A percentile compares a stretch with the other conserved stretches of the same genome.
Conservation (phyloP, 2,888 invertebrate genomes). For the Eristalis arbustorum region DNA sequence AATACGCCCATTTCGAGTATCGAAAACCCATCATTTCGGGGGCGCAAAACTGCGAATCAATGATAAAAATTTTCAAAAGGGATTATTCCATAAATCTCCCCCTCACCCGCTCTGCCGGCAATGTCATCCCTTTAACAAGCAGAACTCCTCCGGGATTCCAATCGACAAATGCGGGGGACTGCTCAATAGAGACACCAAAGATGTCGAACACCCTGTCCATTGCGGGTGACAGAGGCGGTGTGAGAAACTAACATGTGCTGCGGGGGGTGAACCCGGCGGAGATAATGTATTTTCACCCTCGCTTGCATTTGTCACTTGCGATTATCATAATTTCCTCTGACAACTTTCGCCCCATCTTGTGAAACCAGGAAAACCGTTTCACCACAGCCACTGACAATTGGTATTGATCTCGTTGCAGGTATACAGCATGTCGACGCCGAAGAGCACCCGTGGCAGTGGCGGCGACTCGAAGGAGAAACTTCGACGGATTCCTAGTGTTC, state of each 20-base stretch:
- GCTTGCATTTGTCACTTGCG: conserved; percentile 65
- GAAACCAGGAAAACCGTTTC: not conserved
- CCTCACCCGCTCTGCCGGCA: conserved; percentile 26
- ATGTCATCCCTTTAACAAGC: conserved; percentile 62
- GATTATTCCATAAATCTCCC: conserved; percentile 67
- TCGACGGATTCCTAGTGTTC: conserved; percentile 82
- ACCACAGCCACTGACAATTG: conserved; percentile 47
- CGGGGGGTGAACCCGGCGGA: not conserved
- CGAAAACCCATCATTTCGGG: conserved; percentile 61
- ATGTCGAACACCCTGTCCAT: conserved; percentile 48
- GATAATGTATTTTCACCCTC: conserved; percentile 64
- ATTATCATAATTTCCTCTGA: conserved; percentile 71
- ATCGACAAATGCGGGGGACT: conserved; percentile 52
- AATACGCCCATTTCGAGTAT: conserved; percentile 58
- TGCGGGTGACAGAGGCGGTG: conserved; percentile 33
- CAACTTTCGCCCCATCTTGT: conserved; percentile 13
- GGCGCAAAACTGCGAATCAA: conserved; percentile 66
- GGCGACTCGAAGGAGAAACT: conserved; percentile 82
- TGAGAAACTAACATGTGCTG: conserved; percentile 65
- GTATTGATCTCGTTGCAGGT: conserved; percentile 74
- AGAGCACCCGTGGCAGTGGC: conserved; percentile 76
- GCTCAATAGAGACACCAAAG: conserved; percentile 61
- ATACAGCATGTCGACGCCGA: conserved; percentile 80
- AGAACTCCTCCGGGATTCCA: conserved; percentile 60
- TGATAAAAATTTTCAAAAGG: conserved; percentile 68